Conservation (phyloP, 2,797 vertebrate species). For the Paedocypris micromegethes region DNA sequence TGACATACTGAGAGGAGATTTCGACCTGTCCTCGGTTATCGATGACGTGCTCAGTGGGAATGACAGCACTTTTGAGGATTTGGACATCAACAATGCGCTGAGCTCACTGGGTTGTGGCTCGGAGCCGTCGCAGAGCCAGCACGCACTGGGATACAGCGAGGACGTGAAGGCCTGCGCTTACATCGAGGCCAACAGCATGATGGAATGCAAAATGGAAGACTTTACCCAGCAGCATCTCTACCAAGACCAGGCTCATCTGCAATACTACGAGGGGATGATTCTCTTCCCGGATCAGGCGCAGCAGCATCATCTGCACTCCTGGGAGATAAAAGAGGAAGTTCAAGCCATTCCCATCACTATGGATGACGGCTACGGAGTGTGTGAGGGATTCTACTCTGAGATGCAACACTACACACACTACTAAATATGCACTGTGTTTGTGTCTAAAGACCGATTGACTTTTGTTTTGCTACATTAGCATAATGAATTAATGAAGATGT, state of each 20-base stretch:
- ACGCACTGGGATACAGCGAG: conserved; percentile 52
- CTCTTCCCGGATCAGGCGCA: conserved; percentile 68
- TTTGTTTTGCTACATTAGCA: conserved; percentile 78
- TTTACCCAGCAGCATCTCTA: conserved; percentile 63
- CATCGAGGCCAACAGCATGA: conserved; percentile 57
- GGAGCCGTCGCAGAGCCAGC: conserved; percentile 68
- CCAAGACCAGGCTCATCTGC: conserved; percentile 59
- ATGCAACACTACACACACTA: conserved; percentile 64
- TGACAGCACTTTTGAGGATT: conserved; percentile 79
- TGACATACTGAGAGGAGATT: conserved; percentile 70
- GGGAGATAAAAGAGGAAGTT: conserved; percentile 76
- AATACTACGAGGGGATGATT: conserved; percentile 63
- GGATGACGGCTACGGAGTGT: conserved; percentile 71
- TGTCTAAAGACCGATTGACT: conserved; percentile 49
- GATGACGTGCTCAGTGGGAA: conserved; percentile 72
- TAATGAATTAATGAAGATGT: conserved; percentile 54
- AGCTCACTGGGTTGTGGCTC: conserved; percentile 75
- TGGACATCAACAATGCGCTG: conserved; percentile 78
- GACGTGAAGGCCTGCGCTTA: conserved; percentile 64
- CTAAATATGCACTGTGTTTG: conserved; percentile 46
- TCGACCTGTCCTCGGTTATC: conserved; percentile 75
- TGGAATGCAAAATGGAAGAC: conserved; percentile 62
- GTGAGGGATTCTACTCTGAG: conserved; percentile 75
- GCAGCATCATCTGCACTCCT: conserved; percentile 65
- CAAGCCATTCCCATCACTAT: conserved; percentile 66